Base-by-base conservation (phyloP, 2,888 invertebrate species). In the Drosophila koepferae region DNA sequence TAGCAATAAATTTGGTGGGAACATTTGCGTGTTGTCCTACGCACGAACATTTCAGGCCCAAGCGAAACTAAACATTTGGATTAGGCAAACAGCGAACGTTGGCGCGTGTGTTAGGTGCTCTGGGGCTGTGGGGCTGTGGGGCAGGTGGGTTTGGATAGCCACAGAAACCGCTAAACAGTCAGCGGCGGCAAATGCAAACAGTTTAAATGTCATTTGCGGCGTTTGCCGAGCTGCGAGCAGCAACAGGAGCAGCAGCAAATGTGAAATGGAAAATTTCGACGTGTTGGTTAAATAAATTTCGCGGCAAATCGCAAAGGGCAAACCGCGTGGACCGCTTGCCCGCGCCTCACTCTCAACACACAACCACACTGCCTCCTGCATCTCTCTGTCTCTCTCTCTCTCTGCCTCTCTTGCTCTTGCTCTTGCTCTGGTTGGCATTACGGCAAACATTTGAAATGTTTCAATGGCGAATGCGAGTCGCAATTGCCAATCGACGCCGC, bases 401-500 rank as follows among this genome's bases (percentile, higher is more conserved):
- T 16, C 23, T 36, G 10, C 0, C 14, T 1, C 34, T 0, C 1
- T 20, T 14, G 5, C 14, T 10, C n/a, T 20, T 0, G 16, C 58
- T 20, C 44, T 2, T 31, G 9, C 18, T 23, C 23, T 1, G 0
- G 38, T 9, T 23, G 14, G 41, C 44, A 64, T 41, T 38, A 43
- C 51, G n/a, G 18, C 70, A 51, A 72, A 62, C 54, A 55, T 71
- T 71, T 62, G 48, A 62, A 70, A 71, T 62, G 62, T 70, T 71
- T 63, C 64, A 72, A 48, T 60, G 62, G 72, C 38, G 53, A 23
- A 12, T 51, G 56, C 55, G 70, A 69, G 68, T 74, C 77, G 74
- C 80, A 77, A 79, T 89, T 82, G 90, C 70, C 86, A 90, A 91
- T 78, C 87, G 89, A 83, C 80, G 81, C 85, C 87, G 56, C 90